Percentiles rank a stretch among this genome's conserved stretches.
These are phyloP conservation scores for Chelonus formosanus DNA, from an alignment of 2,888 invertebrate species.

Conservation along the genomic window DNA sequence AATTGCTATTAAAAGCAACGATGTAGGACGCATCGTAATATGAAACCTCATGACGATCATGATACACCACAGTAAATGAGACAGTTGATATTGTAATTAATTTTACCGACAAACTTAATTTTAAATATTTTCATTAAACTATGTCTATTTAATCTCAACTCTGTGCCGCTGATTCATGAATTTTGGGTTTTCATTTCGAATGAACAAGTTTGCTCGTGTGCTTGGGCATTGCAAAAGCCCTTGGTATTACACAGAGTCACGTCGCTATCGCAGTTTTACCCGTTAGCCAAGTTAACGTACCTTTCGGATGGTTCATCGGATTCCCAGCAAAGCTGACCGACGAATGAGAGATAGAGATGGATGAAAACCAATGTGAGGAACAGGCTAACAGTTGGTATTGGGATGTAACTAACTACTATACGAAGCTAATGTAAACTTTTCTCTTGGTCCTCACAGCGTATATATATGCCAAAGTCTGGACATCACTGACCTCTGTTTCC, in stretches of 20 bases:
- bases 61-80: slow-evolving; percentile 3
- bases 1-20: slow-evolving; percentile 35
- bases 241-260: too few species aligned
- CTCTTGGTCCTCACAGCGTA: not conserved
- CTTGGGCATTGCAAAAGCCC: too few species aligned
- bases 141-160: slow-evolving; percentile 2
- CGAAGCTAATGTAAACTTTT: slow-evolving; percentile 17
- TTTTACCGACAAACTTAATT: not conserved
- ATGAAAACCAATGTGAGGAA: slow-evolving; percentile 11
- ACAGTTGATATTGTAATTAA: not conserved
- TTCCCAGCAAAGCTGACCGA: slow-evolving; percentile 20
- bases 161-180: slow-evolving; percentile 6
- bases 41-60: slow-evolving; percentile 27
- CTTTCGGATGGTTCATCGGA: slow-evolving; percentile 17
- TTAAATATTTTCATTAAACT: slow-evolving; percentile 4
- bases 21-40: slow-evolving; percentile 37
- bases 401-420: slow-evolving; percentile 8
- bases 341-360: not conserved
- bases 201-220: slow-evolving; percentile 1
- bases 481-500: slow-evolving; percentile 16
- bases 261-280: too few species aligned
- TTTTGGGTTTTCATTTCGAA: slow-evolving; percentile 8
- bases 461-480: not conserved
- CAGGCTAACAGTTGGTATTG: not conserved
- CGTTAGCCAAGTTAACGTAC: not conserved